A percentile compares a stretch with the other conserved stretches of the same genome.
Conservation (phyloP, 2,888 invertebrate species). For the Odontothrips loti region DNA sequence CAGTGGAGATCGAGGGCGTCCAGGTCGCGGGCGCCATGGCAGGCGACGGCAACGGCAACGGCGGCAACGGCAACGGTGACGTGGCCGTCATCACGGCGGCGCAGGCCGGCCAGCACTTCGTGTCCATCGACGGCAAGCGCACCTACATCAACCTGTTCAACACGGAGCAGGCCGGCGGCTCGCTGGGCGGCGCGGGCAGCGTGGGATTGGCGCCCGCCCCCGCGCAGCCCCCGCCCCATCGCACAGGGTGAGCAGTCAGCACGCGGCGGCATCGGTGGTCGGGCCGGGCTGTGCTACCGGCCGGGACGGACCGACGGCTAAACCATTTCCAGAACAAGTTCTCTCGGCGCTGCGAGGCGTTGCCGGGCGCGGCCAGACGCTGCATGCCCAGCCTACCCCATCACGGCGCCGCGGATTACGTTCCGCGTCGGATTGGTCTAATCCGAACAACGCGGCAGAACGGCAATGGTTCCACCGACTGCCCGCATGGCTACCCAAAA, state of each 20-base stretch:
- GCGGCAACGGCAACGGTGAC: too few species aligned
- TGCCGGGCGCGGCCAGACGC: too few species aligned
- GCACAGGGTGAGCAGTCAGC: conserved; percentile 41
- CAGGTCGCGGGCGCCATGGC: conserved; percentile 46
- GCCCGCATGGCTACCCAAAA: not conserved
- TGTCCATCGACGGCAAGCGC: conserved; percentile 85
- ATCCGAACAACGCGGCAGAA: not conserved
- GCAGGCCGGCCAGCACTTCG: conserved; percentile 76
- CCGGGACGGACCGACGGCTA: too few species aligned
- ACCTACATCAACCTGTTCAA: conserved; percentile 81
- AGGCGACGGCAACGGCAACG: conserved; percentile 41
- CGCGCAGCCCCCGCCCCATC: conserved; percentile 44
- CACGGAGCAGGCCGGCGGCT: conserved; percentile 36
- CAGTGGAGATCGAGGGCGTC: conserved; percentile 62
- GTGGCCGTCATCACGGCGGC: conserved; percentile 66
- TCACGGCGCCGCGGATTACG: too few species aligned
- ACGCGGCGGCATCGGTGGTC: not conserved
- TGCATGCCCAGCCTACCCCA: too few species aligned
- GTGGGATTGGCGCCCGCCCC: conserved; percentile 41
- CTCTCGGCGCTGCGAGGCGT: too few species aligned
- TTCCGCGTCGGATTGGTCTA: not conserved
- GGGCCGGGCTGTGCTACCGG: too few species aligned
- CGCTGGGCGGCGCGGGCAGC: conserved; percentile 36
- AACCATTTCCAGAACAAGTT: too few species aligned
- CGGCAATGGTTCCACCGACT: not conserved